These are phyloP conservation scores for Pachycephala philippinensis DNA, from an alignment of 2,113 vertebrate species.

Conservation along the genomic window DNA sequence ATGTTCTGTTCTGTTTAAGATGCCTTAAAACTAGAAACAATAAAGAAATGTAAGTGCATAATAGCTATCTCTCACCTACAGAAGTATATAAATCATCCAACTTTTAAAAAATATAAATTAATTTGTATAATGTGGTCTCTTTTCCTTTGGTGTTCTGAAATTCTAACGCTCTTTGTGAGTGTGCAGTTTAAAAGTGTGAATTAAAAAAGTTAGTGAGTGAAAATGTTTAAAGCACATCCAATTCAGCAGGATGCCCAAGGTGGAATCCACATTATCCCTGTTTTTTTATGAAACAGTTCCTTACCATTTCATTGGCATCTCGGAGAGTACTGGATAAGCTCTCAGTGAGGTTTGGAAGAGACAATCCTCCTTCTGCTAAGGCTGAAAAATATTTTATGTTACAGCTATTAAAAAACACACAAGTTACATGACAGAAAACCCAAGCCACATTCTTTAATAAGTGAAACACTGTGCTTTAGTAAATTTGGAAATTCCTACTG, in stretches of 20 bases:
- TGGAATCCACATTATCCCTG: background rate
- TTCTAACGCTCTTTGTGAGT: background rate
- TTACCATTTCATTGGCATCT: conserved; percentile 90
- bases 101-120: background rate
- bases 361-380: conserved; percentile 66
- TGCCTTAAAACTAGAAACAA: background rate
- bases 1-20: background rate
- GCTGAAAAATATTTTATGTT: conserved; percentile 55
- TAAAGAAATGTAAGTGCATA: background rate
- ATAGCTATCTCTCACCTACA: background rate
- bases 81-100: background rate
- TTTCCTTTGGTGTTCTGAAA: background rate
- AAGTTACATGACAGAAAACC: background rate
- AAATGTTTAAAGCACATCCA: background rate
- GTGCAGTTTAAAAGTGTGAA: background rate
- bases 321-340: conserved; percentile 85
- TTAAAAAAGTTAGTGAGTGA: background rate
- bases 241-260: background rate
- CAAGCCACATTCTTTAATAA: conserved; percentile 1
- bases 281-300: background rate
- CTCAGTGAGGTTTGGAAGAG: conserved; percentile 65
- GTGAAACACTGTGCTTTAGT: background rate
- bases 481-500: background rate
- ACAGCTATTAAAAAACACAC: background rate
- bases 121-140: background rate